Evolutionary conservation across 2,797 vertebrate genomes (phyloP).

Genomic region (Manis javanica): DNA sequence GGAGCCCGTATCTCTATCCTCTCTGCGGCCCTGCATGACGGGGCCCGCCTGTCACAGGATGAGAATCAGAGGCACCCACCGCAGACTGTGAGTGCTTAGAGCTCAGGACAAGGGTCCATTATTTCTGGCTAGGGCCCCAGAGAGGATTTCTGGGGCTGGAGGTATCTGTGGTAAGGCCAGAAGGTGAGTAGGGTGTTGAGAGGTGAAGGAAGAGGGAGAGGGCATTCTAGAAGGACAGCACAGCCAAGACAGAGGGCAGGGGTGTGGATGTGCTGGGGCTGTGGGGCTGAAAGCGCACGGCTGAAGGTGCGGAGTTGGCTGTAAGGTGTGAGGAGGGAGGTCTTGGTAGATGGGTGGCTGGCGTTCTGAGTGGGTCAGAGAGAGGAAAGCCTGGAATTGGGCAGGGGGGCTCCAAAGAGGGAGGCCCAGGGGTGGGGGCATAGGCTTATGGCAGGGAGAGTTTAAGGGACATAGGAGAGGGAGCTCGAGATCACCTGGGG

Average conservation of each 20-base stretch:
- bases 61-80: neutral
- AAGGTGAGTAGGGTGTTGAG: neutral
- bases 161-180: neutral
- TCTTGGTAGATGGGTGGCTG: neutral
- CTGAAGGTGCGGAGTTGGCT: neutral
- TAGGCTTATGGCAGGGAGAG: neutral
- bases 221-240: neutral
- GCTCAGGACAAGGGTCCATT: neutral
- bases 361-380: neutral
- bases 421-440: neutral
- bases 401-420: neutral
- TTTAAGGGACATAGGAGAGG: neutral
- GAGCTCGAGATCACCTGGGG: neutral
- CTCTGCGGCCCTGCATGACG: accelerated
- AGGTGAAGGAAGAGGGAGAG: neutral
- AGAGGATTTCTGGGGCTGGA: neutral
- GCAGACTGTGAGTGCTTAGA: neutral
- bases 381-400: neutral
- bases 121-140: neutral
- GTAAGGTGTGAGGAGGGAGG: neutral
- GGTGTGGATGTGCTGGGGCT: neutral
- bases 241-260: neutral
- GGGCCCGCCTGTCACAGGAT: accelerated
- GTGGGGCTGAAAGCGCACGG: too few relatives aligned
- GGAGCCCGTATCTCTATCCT: neutral